phyloP scores from a whole-genome alignment of 2,113 vertebrate species.

The Copsychus sechellarum region DNA sequence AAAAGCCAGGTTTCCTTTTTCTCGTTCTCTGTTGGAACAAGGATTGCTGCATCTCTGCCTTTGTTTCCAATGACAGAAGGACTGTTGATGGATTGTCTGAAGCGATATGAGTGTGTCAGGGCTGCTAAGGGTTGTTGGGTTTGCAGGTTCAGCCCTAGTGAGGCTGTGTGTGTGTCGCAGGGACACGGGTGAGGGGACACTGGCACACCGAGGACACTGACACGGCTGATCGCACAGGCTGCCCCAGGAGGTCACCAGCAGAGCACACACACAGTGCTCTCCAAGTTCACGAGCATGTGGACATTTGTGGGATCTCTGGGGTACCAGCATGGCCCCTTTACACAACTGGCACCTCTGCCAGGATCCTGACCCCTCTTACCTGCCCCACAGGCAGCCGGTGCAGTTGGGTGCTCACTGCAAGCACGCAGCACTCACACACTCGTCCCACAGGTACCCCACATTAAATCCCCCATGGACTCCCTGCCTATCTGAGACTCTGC shows the following conservation, averaged over 20 bases:
- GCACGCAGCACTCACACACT: rapidly evolving
- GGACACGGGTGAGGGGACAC: rapidly evolving
- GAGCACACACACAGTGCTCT: rapidly evolving
- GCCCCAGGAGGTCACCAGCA: background rate
- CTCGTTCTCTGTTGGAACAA: background rate
- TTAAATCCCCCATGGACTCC: background rate
- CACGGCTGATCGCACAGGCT: background rate
- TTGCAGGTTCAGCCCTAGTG: background rate
- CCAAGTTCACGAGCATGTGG: background rate
- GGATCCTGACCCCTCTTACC: rapidly evolving
- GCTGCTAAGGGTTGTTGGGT: background rate
- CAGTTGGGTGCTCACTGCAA: background rate
- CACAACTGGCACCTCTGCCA: background rate
- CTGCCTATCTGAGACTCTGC: background rate
- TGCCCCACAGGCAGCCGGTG: background rate
- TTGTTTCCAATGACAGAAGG: background rate
- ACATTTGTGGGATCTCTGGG: background rate
- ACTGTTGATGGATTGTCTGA: background rate
- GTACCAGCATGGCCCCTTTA: background rate
- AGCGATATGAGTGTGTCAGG: background rate
- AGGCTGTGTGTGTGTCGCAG: background rate
- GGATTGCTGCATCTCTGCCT: background rate
- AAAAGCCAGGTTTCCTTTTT: background rate
- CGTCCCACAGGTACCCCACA: rapidly evolving
- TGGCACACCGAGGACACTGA: rapidly evolving